These are phyloP conservation scores for Toxotes jaculatrix DNA, from an alignment of 2,113 vertebrate genomes.

Conservation along the genomic window DNA sequence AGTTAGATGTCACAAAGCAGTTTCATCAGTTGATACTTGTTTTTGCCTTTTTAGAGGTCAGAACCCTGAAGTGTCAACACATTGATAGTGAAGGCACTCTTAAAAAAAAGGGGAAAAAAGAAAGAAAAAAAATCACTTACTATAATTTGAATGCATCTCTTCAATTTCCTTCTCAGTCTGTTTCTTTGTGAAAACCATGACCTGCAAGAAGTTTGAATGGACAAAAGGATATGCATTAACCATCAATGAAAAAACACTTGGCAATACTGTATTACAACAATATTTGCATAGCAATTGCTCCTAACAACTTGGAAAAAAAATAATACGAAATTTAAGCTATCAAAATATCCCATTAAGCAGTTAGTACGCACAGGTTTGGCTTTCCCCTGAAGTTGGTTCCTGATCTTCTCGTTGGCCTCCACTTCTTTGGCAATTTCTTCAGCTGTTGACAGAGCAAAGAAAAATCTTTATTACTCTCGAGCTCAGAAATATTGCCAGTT, in stretches of 20 bases:
- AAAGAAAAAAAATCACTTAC: slow-evolving; percentile 86
- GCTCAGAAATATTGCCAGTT: slow-evolving; percentile 18
- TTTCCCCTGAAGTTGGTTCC: slow-evolving; percentile 83
- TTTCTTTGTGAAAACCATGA: slow-evolving; percentile 91
- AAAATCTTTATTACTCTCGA: slow-evolving; percentile 18
- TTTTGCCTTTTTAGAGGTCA: not conserved
- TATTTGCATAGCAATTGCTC: not conserved
- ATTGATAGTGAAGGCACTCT: too few relatives aligned
- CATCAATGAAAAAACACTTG: not conserved
- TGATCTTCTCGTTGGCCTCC: slow-evolving; percentile 90
- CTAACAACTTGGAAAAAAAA: not conserved
- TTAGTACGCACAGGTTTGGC: slow-evolving; percentile 77
- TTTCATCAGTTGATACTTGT: not conserved
- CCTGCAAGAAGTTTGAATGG: slow-evolving; percentile 81
- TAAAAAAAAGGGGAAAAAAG: not conserved
- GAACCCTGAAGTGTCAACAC: too few relatives aligned
- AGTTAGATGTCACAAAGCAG: not conserved
- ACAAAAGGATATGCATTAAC: slow-evolving; percentile 37
- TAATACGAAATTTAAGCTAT: not conserved
- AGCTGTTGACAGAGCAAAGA: slow-evolving; percentile 83
- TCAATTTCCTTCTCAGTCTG: slow-evolving; percentile 93
- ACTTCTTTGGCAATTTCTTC: slow-evolving; percentile 91
- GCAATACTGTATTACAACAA: not conserved
- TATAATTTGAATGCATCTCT: slow-evolving; percentile 89
- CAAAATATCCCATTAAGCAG: not conserved